Conservation (phyloP, 2,113 vertebrate species). For the Alosa alosa region DNA sequence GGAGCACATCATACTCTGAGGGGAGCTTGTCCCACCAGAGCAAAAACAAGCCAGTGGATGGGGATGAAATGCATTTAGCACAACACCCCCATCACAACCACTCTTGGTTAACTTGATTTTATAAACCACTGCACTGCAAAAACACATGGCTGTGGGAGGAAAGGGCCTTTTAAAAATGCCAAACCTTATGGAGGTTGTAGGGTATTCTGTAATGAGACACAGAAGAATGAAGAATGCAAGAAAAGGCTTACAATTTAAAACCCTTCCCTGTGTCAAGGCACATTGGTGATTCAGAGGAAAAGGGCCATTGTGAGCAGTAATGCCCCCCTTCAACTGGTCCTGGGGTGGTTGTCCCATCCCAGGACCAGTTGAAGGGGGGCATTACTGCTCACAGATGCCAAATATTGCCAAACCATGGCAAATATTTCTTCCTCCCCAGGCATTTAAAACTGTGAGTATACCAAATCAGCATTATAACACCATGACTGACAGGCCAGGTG, state of each 20-base stretch:
- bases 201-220: not conserved
- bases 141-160: not conserved
- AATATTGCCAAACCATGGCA: not conserved
- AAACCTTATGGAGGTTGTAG: not conserved
- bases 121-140: not conserved
- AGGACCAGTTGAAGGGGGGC: too few relatives aligned
- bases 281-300: not conserved
- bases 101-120: not conserved
- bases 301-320: not conserved
- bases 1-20: not conserved
- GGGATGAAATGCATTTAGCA: not conserved
- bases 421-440: not conserved
- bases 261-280: not conserved
- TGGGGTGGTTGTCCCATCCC: not conserved
- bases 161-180: not conserved
- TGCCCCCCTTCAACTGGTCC: not conserved
- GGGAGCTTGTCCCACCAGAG: not conserved
- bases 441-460: not conserved
- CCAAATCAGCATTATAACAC: not conserved
- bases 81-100: not conserved
- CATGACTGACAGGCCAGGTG: not conserved
- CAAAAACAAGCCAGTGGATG: not conserved
- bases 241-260: conserved; percentile 1
- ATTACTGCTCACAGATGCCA: too few relatives aligned
- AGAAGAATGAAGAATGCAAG: not conserved